These are phyloP conservation scores for Polylopha cassiicola DNA, from an alignment of 2,888 invertebrate species.

Conservation along the genomic window DNA sequence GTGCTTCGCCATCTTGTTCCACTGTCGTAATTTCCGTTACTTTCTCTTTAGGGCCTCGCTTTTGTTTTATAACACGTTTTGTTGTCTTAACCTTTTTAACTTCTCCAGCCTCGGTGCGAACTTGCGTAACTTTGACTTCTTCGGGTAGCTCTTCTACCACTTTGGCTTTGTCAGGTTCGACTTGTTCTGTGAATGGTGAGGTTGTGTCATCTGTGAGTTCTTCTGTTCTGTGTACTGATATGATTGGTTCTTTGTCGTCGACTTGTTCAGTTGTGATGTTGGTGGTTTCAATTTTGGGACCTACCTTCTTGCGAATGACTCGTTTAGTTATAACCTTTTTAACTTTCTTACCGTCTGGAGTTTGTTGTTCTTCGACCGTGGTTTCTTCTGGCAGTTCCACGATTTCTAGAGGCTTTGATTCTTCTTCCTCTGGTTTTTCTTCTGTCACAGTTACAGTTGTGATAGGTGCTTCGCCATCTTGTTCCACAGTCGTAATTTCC, in stretches of 20 bases:
- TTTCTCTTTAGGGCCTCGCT: conserved; percentile 31
- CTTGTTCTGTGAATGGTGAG: conserved; percentile 38
- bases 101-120: too few species aligned
- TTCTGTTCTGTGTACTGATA: conserved; percentile 32
- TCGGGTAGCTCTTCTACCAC: too few species aligned
- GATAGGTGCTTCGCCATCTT: conserved; percentile 33
- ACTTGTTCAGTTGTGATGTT: conserved; percentile 26
- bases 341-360: conserved; percentile 39
- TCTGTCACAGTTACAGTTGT: too few species aligned
- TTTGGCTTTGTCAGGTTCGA: conserved; percentile 28
- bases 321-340: conserved; percentile 36
- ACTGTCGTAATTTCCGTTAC: conserved; percentile 33
- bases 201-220: conserved; percentile 43
- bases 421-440: too few species aligned
- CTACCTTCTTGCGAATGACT: conserved; percentile 48
- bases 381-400: conserved; percentile 25
- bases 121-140: too few species aligned
- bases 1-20: too few species aligned
- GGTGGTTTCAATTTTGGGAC: conserved; percentile 38
- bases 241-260: conserved; percentile 38
- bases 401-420: too few species aligned
- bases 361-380: conserved; percentile 28
- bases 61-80: conserved; percentile 29
- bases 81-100: conserved; percentile 29
- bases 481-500: conserved; percentile 37